These are phyloP conservation scores for Heliconius nattereri DNA, from an alignment of 1,140 invertebrate genomes.

Conservation along the genomic window DNA sequence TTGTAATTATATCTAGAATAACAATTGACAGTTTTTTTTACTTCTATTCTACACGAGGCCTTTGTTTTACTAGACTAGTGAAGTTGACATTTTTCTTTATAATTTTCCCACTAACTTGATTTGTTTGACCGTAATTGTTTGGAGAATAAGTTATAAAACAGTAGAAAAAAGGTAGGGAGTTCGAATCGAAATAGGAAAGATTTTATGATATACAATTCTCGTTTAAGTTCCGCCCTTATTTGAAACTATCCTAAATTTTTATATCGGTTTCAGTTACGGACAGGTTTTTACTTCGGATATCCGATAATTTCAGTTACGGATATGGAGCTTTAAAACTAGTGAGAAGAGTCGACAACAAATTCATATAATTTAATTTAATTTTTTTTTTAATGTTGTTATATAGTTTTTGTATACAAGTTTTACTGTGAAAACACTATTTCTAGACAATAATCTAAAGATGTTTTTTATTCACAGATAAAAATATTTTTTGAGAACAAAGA, in stretches of 20 bases:
- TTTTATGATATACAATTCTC: too few species aligned
- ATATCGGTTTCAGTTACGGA: too few species aligned
- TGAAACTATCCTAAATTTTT: too few species aligned
- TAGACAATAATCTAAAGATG: background rate
- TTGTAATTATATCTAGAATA: background rate
- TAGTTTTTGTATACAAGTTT: too few species aligned
- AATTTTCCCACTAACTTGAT: background rate
- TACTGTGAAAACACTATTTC: too few species aligned
- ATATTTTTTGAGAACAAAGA: background rate
- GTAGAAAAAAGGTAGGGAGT: background rate
- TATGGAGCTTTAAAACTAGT: too few species aligned
- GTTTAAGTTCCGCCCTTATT: too few species aligned
- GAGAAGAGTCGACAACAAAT: too few species aligned
- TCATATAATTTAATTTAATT: too few species aligned
- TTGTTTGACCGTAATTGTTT: background rate
- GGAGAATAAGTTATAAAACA: background rate
- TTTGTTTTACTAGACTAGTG: constrained; percentile 1
- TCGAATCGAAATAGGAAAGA: background rate
- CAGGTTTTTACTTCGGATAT: too few species aligned
- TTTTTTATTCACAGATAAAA: background rate
- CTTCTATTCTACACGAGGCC: constrained; percentile 1
- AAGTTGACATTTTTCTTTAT: background rate
- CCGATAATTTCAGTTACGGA: too few species aligned
- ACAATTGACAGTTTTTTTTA: constrained; percentile 2
- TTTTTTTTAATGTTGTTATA: too few species aligned